Base-by-base conservation (phyloP, 2,888 invertebrate genomes). In the Zhuqinia jingwanae region DNA sequence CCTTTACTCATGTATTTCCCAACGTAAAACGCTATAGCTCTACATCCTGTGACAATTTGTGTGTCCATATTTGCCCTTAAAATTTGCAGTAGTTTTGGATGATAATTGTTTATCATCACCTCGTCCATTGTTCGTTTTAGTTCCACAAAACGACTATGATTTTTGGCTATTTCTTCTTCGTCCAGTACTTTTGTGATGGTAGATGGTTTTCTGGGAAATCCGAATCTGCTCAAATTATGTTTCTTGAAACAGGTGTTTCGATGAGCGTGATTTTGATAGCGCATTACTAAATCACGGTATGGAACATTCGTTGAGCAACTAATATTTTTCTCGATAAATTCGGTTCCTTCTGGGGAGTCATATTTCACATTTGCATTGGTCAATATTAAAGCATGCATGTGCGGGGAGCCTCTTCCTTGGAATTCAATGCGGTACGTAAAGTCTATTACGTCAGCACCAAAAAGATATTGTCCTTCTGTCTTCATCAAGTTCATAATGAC, bases 1-100 rank as follows among this genome's bases (percentile, higher is more conserved):
- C 70, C 60, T 42, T 88, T 88, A 17, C 81, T 53, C 36, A 86
- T 79, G 45, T 88, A 88, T 63, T 88, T 88, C 2, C 81, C 88
- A 47, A 88, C 77, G 30, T 88, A 88, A 22, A 63, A 88, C 2
- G 79, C 82, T 42, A 86, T 75, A 6, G 86, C 78, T n/a, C 20
- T 53, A 0, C 53, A 53, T 20, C 79, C 82, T 1, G 88, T 88
- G 0, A 82, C 78, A 13, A 76, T 17, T 25, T 88, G 86, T 17
- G 86, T 83, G 27, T 88, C 88, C 56, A 88, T 86, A 58, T 88
- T 88, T 27, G 75, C 82, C 30, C 47, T 20, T 15, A 86, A n/a
- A n/a, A 88, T 50, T 75, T 77, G 42, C 2, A 88, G 60, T 0
- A 88, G 27, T 15, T 42, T 83, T 0, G 85, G 86, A 68, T 88